Evolutionary conservation across 1,140 invertebrate genomes (phyloP), one percentile per base, ranked within the genome.

Genomic region (Acromyrmex heyeri): DNA sequence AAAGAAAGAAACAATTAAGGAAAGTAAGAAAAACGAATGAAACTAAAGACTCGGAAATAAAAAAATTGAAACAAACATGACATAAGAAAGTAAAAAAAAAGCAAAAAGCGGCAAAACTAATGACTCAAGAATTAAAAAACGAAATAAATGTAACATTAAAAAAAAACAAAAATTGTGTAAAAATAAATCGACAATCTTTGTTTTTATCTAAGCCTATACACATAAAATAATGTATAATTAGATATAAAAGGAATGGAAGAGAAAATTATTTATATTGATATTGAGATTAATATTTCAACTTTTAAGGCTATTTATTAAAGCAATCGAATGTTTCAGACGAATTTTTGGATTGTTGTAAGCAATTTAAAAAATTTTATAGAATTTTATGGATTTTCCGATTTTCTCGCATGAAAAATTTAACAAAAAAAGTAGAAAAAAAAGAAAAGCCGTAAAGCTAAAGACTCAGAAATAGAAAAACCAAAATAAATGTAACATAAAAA

Each of bases 61-160:
- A 75, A 75, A 72, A 38, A 59, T 73, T 6, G 3, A 64, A 65
- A 44, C 8, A 62, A 61, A 44, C 10, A 44, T 38, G 34, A 38
- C 8, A 48, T 3, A 48, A 14, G 0, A 48, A 48, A 48, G 3
- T 12, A 48, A 10, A 48, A 48, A 48, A 48, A 48, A 48, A 48
- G 12, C 48, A 12, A 48, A 14, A 14, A 14, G 48, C 12, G 0
- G 7, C 12, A 48, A 48, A 48, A 14, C 2, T 48, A 48, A 12
- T 12, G 12, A 48, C 12, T 12, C 12, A 48, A 14, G 3, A 48
- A 48, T 12, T 48, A 48, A 48, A 48, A 48, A 48, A 14, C 48
- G 12, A 48, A 48, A 48, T 48, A 12, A 48, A 48, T 48, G 12
- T 48, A 14, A 48, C 10, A 48, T 48, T 34, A 7, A 34, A 14